These are phyloP conservation scores for Hemichromis elongatus DNA, from an alignment of 2,113 vertebrate genomes.

Conservation along the genomic window DNA sequence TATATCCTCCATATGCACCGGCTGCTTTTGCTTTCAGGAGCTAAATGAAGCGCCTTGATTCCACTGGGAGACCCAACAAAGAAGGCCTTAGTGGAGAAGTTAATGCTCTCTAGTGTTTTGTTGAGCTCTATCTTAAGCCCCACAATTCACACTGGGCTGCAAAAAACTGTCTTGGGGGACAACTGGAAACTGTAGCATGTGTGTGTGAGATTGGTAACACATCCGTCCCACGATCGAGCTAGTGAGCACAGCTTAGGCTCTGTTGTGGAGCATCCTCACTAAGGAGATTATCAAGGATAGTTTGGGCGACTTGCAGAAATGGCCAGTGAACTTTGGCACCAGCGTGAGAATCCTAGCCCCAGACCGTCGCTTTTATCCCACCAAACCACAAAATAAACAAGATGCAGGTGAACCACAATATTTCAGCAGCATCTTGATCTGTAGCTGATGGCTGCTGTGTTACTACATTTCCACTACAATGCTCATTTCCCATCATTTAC, in stretches of 20 bases:
- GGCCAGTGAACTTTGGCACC: slow-evolving; percentile 43
- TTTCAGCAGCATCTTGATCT: background rate
- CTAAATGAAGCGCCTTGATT: slow-evolving; percentile 64
- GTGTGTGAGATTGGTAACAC: background rate
- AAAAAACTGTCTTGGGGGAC: slow-evolving; percentile 42
- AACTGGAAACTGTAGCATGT: slow-evolving; percentile 15
- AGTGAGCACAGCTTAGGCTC: slow-evolving; percentile 49
- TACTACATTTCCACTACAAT: background rate
- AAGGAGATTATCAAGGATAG: slow-evolving; percentile 56
- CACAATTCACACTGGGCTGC: slow-evolving; percentile 43
- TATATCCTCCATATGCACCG: slow-evolving; percentile 23
- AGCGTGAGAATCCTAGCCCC: background rate
- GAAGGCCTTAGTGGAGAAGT: slow-evolving; percentile 40
- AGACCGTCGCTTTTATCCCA: slow-evolving; percentile 1
- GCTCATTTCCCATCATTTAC: background rate
- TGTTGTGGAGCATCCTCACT: slow-evolving; percentile 55
- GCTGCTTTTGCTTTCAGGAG: slow-evolving; percentile 41
- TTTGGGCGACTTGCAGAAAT: slow-evolving; percentile 41
- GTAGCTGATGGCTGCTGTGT: background rate
- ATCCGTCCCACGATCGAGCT: slow-evolving; percentile 25
- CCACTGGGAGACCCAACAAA: slow-evolving; percentile 51
- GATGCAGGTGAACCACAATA: background rate
- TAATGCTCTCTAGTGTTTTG: slow-evolving; percentile 61
- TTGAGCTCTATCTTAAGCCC: slow-evolving; percentile 53
- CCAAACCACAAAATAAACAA: background rate